phyloP scores from a whole-genome alignment of 2,113 vertebrate species.

The Lamprologus callipterus region DNA sequence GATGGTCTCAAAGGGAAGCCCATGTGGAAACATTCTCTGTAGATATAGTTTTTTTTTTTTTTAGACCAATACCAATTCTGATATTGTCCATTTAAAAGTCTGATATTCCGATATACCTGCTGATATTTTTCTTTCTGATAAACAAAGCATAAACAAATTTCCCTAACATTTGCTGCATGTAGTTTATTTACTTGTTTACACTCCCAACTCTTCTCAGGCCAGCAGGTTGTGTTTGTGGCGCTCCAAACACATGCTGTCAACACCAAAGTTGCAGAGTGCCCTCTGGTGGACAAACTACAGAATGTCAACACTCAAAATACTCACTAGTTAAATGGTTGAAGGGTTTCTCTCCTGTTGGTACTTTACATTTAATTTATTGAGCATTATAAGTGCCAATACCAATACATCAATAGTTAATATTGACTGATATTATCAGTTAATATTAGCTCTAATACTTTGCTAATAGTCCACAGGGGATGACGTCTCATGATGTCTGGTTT shows the following conservation, averaged over 20 bases:
- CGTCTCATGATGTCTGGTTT: neutral
- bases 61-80: neutral
- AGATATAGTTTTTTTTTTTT: neutral
- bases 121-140: neutral
- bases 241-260: neutral
- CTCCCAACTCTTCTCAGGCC: neutral
- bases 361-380: neutral
- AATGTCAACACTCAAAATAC: neutral
- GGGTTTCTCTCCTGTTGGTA: neutral
- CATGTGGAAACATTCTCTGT: neutral
- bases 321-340: neutral
- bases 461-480: neutral
- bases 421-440: neutral
- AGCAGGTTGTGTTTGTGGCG: neutral
- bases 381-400: neutral
- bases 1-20: neutral
- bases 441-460: neutral
- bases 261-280: neutral
- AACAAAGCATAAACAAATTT: neutral
- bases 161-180: neutral
- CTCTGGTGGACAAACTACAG: neutral
- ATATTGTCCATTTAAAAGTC: neutral
- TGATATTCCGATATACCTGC: neutral
- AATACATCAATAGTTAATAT: neutral
- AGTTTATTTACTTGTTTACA: neutral